phyloP scores from a whole-genome alignment of 2,113 vertebrate species.

The Microtus ochrogaster region DNA sequence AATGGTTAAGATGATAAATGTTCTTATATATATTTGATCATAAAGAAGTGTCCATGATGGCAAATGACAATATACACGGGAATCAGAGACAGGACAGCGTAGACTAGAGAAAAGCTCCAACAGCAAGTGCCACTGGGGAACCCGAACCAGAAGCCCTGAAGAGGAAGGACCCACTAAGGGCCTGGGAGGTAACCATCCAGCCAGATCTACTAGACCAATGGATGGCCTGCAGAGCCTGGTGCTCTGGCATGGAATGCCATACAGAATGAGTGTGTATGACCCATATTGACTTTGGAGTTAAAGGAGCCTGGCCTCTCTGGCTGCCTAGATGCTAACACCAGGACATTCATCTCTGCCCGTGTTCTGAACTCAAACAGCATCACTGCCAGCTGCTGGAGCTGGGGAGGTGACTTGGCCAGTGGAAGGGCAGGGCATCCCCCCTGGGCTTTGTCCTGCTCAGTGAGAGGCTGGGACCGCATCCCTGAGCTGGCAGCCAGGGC shows the following conservation, averaged over 20 bases:
- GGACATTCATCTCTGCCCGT: neutral
- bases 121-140: neutral
- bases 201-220: neutral
- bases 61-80: neutral
- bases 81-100: neutral
- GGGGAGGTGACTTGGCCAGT: neutral
- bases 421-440: neutral
- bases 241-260: neutral
- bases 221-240: neutral
- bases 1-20: neutral
- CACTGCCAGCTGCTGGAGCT: neutral
- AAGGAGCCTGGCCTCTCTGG: neutral
- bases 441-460: conserved; percentile 6
- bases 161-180: neutral
- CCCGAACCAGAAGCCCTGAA: neutral
- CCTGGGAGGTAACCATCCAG: neutral
- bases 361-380: neutral
- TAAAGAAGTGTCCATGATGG: neutral
- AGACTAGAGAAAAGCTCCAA: neutral
- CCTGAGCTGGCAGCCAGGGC: conserved; percentile 43
- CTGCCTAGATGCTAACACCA: neutral
- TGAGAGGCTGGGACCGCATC: neutral
- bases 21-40: neutral
- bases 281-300: neutral
- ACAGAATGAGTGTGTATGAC: neutral